Base-by-base conservation (phyloP, 2,888 invertebrate genomes). In the Latrodectus hesperus region DNA sequence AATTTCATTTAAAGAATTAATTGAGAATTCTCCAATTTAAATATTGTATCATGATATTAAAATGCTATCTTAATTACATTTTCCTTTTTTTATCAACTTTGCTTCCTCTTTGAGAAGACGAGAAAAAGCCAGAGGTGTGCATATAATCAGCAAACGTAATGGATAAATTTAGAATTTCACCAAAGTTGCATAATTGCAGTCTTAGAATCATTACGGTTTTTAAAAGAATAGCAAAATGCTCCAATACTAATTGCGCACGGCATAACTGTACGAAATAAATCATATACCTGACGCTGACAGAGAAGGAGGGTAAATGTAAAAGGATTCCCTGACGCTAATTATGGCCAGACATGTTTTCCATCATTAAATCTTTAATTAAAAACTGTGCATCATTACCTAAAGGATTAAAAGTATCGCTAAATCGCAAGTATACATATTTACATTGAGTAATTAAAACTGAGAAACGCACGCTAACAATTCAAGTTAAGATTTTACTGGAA, bases 321-420 rank as follows among this genome's bases (percentile, higher is more conserved):
- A 86, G 74, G 75, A 80, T 76, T 73, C 65, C 55, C 51, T n/a
- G 53, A 38, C 38, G 38, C n/a, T 86, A 86, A 86, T 86, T 86
- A 86, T 80, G n/a, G 52, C 71, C 75, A 71, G 74, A 80, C 74
- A 71, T 80, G 85, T 86, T 86, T 86, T 80, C 75, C 70, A 79
- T 72, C 80, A 86, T 86, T 86, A 86, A 86, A 81, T 65, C 85
- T 75, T 86, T 86, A 86, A 80, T 80, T 86, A 86, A 86, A 86
- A 86, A 80, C 85, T 81, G 76, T 80, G 85, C 75, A 80, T 85
- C 79, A 85, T 80, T 85, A 85, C 74, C 79, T 60, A 51, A 64
- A 53, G 14, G 49, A 49, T 16, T 49, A 70, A 38, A 10, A 64
- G 65, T n/a, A 14, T 14, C 70, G 74, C 51, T 73, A 53, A 67